Evolutionary conservation across 1,140 invertebrate genomes (phyloP).

Genomic region (Anthonomus grandis): DNA sequence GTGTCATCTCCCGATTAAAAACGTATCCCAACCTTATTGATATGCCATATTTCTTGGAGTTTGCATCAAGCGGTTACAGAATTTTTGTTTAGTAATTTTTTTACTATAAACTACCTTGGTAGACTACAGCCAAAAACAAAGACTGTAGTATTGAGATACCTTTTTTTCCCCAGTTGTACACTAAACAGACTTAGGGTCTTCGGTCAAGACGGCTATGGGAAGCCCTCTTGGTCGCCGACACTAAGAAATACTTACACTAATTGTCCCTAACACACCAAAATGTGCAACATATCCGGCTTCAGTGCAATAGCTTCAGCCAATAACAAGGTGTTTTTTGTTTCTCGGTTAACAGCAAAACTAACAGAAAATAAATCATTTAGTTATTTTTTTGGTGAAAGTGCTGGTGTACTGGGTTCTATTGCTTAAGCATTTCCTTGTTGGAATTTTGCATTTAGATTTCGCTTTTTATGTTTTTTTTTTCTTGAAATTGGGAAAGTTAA

Average conservation of each 20-base stretch:
- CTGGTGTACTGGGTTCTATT: background rate
- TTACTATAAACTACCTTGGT: background rate
- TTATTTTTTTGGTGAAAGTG: slow-evolving; percentile 24
- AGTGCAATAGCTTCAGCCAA: slow-evolving; percentile 29
- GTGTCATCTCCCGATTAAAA: no score
- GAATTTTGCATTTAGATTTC: no score
- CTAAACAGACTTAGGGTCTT: no score
- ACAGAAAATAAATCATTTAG: slow-evolving; percentile 45
- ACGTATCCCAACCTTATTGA: slow-evolving; percentile 33
- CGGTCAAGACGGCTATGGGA: no score
- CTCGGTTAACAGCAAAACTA: slow-evolving; percentile 21
- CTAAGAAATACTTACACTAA: background rate
- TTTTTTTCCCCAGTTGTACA: background rate
- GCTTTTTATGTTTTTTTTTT: no score
- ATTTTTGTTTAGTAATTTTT: slow-evolving; percentile 9
- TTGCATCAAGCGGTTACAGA: slow-evolving; percentile 37
- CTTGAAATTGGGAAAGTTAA: no score
- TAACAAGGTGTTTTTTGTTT: background rate
- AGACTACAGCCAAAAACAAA: background rate
- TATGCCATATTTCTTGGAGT: slow-evolving; percentile 44
- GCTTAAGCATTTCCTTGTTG: no score
- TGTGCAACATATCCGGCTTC: slow-evolving; percentile 32
- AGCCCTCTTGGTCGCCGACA: no score
- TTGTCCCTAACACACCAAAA: slow-evolving; percentile 7
- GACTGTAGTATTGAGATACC: background rate